Percentiles rank a stretch among this genome's conserved stretches.
Evolutionary conservation across 2,113 vertebrate genomes (phyloP).

Genomic region (Pantherophis guttatus): DNA sequence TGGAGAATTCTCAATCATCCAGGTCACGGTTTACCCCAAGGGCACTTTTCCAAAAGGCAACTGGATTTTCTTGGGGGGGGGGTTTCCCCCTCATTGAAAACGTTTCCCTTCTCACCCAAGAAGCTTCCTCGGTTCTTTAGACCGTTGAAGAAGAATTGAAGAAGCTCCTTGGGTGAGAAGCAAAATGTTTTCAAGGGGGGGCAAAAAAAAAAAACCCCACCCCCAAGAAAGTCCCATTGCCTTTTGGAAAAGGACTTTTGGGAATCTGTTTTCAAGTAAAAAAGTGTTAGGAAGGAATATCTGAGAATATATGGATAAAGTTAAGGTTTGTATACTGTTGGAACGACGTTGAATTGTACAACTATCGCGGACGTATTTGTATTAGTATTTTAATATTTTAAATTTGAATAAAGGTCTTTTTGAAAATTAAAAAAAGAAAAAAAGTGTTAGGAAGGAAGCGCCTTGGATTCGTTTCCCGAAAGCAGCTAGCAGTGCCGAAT

Average conservation of each 20-base stretch:
- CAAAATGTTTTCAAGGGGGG: background rate
- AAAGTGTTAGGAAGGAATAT: background rate
- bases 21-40: no score
- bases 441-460: background rate
- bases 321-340: no score
- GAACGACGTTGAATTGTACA: no score
- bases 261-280: background rate
- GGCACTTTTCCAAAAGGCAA: background rate
- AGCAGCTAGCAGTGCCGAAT: background rate
- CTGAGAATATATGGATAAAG: no score
- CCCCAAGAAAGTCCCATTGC: background rate
- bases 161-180: background rate
- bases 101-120: background rate
- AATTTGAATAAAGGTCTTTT: no score
- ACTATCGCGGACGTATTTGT: no score
- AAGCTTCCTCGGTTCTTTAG: background rate
- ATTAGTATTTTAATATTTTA: no score
- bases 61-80: background rate
- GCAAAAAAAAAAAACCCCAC: no score
- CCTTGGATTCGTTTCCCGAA: background rate
- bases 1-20: background rate
- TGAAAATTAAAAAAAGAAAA: background rate
- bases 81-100: background rate
- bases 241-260: background rate
- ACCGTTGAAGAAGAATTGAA: background rate